phyloP scores from a whole-genome alignment of 2,888 invertebrate species.

The Patella caerulea region DNA sequence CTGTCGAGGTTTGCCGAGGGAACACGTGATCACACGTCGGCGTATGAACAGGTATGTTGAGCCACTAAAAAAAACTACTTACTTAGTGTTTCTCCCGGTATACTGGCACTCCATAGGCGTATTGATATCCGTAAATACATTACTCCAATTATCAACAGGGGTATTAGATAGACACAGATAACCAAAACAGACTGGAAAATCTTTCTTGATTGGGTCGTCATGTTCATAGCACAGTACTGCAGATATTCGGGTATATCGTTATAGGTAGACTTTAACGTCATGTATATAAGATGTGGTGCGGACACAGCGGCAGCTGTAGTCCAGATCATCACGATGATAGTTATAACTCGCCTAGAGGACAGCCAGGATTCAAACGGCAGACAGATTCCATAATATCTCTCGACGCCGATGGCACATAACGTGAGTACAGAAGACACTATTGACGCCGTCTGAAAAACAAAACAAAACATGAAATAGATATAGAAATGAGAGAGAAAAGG shows the following conservation, averaged over 20 bases:
- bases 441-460: slow-evolving; percentile 29
- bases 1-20: too few relatives aligned
- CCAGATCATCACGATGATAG: slow-evolving; percentile 40
- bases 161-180: slow-evolving; percentile 36
- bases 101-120: slow-evolving; percentile 40
- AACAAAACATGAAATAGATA: too few relatives aligned
- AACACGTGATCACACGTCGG: too few relatives aligned
- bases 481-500: too few relatives aligned
- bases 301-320: slow-evolving; percentile 31
- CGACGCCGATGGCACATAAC: slow-evolving; percentile 39
- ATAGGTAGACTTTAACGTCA: slow-evolving; percentile 27
- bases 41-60: too few relatives aligned
- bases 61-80: slow-evolving; percentile 3
- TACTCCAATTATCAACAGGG: slow-evolving; percentile 37
- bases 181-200: slow-evolving; percentile 33
- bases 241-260: slow-evolving; percentile 30
- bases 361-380: slow-evolving; percentile 36
- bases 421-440: slow-evolving; percentile 39
- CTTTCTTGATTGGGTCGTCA: slow-evolving; percentile 18
- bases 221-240: slow-evolving; percentile 25
- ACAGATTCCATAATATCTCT: slow-evolving; percentile 42
- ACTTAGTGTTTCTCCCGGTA: slow-evolving; percentile 30
- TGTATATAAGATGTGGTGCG: slow-evolving; percentile 34
- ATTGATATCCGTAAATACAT: slow-evolving; percentile 41
- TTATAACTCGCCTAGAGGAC: slow-evolving; percentile 32